Evolutionary conservation across 2,797 vertebrate genomes (phyloP), one percentile per base, ranked within the genome.

Genomic region (Babyrousa celebensis): DNA sequence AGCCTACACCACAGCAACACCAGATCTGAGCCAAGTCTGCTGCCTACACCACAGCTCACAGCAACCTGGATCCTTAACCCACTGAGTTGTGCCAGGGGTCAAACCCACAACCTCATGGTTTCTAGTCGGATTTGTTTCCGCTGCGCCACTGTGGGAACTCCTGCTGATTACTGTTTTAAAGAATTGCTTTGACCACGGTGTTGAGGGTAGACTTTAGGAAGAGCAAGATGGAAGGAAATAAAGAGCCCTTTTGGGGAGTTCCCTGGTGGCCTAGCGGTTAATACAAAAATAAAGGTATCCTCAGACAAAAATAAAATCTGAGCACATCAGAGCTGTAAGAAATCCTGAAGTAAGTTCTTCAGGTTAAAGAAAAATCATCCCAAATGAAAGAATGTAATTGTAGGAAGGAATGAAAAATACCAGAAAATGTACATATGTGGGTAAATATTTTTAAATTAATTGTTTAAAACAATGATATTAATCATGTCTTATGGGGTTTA

Each of bases 161-260:
- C 43, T 83, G 14, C 58, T 75, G 87, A 32, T 32, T n/a, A 20
- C 25, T 93, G 54, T 80, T 88, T 79, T 87, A 85, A 88, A 84
- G 65, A 23, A 52, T 79, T 32, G 15, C 65, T 32, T 27, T 70
- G 7, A 54, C 40, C 82, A n/a, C 60, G 43, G 25, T 58, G 23
- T 60, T 68, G 40, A 86, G 48, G 52, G 25, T 36, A 60, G 29
- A 12, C 56, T 58, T 12, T 65, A 23, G 25, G 3, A 80, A 63
- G 23, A 88, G 60, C 20, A 40, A 68, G 58, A 54, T 74, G 25
- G 29, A 52, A 88, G 25, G 29, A 52, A 88, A 56, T 36, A 71
- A 40, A 94, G 68, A 85, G 16, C n/a, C 12, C 72, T 79, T 1
- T 67, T 72, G 58, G 54, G 48, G 67, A 32, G 25, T 48, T 82